Base-by-base conservation (phyloP, 2,797 vertebrate species). In the Gouania willdenowi region DNA sequence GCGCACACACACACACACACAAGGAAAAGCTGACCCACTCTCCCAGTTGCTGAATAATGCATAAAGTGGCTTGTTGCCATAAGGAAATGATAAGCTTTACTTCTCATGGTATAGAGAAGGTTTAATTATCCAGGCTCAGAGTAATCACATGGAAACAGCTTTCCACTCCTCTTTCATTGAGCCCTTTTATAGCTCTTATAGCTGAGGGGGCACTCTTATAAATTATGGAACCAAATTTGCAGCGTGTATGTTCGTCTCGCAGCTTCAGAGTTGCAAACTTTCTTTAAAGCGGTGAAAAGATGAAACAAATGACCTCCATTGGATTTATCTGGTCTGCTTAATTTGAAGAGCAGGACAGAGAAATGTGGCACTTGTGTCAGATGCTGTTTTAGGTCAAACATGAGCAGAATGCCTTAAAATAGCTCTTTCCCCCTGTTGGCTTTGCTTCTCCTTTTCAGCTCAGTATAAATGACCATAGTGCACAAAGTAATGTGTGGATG, bases 101-200 rank as follows among this genome's bases (percentile, higher is more conserved):
- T 76, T 58, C 68, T 79, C 50, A 77, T 82, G 62, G 57, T 69
- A 77, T 78, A 57, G 77, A 75, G 48, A 44, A 63, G 62, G 73
- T 79, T 72, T 83, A 80, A 85, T 84, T 83, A 83, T 71, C 66
- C 41, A 43, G 56, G 62, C 59, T 65, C 52, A 66, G 71, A 62
- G 71, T 79, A 83, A 85, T 84, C 77, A 78, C 59, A 73, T 61
- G 56, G 64, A 84, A 82, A 74, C 73, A 73, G 71, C 76, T 72
- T 77, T 46, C 42, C 56, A 75, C 66, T 70, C 28, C 19, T 76
- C 71, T 75, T 62, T 75, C 67, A 80, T 76, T 75, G 75, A 72
- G 66, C n/a, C 44, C 57, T 60, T 81, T 77, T 66, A 74, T 70
- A 77, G 70, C 66, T 40, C 37, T 66, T 79, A 64, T 53, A 66